These are phyloP conservation scores for Laspeyria flexula DNA, from an alignment of 2,888 invertebrate genomes.

Conservation along the genomic window DNA sequence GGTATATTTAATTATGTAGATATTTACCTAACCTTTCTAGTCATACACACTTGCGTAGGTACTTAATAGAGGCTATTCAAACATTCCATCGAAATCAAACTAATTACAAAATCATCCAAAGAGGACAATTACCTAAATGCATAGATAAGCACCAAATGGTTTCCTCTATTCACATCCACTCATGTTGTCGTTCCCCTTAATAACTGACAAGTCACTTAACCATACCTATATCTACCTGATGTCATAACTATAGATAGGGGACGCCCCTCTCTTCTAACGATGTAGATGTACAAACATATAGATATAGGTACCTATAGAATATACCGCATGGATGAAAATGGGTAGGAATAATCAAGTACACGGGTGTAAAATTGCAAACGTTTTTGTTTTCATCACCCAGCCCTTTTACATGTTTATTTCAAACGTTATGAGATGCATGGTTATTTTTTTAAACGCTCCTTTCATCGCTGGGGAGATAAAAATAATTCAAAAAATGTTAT, in stretches of 20 bases:
- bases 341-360: constrained; percentile 35
- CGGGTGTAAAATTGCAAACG: constrained; percentile 44
- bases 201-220: constrained; percentile 43
- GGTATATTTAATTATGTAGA: too few species aligned
- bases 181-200: constrained; percentile 29
- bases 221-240: constrained; percentile 13
- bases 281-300: too few species aligned
- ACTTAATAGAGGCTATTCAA: too few species aligned
- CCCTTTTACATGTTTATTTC: constrained; percentile 53
- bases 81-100: too few species aligned
- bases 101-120: background rate
- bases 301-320: constrained; percentile 27
- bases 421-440: constrained; percentile 44
- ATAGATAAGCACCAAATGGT: constrained; percentile 11
- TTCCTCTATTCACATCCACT: constrained; percentile 19
- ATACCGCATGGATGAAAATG: constrained; percentile 7
- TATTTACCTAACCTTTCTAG: too few species aligned
- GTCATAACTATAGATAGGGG: constrained; percentile 3
- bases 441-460: constrained; percentile 50
- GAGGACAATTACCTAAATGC: background rate
- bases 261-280: background rate
- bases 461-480: constrained; percentile 22
- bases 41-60: too few species aligned
- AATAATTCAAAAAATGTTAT: constrained; percentile 20
- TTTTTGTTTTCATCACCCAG: constrained; percentile 51